Evolutionary conservation across 2,113 vertebrate species (phyloP).

Genomic region (Acrocephalus kingi): DNA sequence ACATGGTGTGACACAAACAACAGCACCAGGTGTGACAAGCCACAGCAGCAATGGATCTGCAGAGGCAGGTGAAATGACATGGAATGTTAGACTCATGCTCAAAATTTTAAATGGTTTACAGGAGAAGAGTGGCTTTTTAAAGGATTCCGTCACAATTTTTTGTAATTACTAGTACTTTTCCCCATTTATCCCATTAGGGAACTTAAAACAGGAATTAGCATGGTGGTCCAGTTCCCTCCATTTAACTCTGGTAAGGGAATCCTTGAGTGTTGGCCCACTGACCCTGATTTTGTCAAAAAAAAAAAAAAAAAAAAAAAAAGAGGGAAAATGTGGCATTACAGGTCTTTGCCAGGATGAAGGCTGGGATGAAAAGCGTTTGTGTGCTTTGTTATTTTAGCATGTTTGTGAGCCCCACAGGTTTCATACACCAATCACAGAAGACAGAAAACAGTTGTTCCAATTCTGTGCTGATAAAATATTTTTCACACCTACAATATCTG

Average conservation of each 20-base stretch:
- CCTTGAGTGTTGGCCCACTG: neutral
- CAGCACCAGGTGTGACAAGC: neutral
- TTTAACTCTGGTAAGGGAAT: neutral
- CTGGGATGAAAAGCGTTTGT: neutral
- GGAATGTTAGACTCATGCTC: neutral
- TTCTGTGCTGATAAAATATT: neutral
- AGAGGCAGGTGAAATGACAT: neutral
- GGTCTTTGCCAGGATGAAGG: neutral
- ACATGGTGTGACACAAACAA: neutral
- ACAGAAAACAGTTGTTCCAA: neutral
- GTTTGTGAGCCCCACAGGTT: neutral
- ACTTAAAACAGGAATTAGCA: neutral
- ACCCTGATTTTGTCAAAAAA: neutral
- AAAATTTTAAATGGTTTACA: neutral
- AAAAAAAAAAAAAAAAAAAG: neutral
- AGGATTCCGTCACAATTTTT: neutral
- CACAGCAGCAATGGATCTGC: neutral
- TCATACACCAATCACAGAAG: neutral
- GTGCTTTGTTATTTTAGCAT: rapidly evolving
- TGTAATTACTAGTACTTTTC: neutral
- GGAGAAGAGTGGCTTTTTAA: neutral
- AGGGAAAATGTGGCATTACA: neutral
- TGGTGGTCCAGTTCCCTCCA: neutral
- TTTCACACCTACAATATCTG: neutral
- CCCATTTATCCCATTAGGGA: neutral